These are phyloP conservation scores for Hypotaenidia okinawae DNA, from an alignment of 2,797 vertebrate genomes.

Conservation along the genomic window DNA sequence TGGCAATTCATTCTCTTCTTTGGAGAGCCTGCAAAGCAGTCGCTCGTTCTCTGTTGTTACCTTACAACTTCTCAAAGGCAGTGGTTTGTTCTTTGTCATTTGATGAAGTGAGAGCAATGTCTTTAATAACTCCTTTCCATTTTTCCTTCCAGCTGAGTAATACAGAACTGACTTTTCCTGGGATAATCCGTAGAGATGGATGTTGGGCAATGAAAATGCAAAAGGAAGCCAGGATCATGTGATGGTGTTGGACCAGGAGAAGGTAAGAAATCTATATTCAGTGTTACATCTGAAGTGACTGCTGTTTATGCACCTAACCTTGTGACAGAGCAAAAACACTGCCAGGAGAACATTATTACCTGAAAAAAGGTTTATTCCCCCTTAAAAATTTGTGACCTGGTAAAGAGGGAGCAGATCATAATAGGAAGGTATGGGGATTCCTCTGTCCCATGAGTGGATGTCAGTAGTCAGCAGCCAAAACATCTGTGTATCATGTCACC, in stretches of 20 bases:
- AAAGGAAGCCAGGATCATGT: neutral
- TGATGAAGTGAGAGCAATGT: neutral
- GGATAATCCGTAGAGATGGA: conserved; percentile 9
- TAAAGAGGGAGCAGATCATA: neutral
- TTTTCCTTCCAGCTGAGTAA: conserved; percentile 9
- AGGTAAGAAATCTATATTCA: neutral
- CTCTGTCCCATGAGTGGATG: neutral
- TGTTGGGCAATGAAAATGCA: neutral
- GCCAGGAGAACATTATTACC: neutral
- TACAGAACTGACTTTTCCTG: conserved; percentile 14
- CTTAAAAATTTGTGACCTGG: neutral
- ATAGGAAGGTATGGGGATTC: neutral
- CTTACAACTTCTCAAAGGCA: neutral
- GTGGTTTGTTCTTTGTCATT: neutral
- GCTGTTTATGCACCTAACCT: neutral
- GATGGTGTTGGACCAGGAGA: neutral
- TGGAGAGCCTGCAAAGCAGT: neutral
- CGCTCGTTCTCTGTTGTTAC: neutral
- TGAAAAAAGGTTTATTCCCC: neutral
- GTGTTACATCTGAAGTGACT: neutral
- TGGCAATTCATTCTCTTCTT: neutral
- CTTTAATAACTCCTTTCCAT: conserved; percentile 11
- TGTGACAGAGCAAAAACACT: neutral
- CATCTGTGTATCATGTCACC: neutral
- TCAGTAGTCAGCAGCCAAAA: neutral